Evolutionary conservation across 2,797 vertebrate species (phyloP), one percentile per base, ranked within the genome.

Genomic region (Morus bassanus): DNA sequence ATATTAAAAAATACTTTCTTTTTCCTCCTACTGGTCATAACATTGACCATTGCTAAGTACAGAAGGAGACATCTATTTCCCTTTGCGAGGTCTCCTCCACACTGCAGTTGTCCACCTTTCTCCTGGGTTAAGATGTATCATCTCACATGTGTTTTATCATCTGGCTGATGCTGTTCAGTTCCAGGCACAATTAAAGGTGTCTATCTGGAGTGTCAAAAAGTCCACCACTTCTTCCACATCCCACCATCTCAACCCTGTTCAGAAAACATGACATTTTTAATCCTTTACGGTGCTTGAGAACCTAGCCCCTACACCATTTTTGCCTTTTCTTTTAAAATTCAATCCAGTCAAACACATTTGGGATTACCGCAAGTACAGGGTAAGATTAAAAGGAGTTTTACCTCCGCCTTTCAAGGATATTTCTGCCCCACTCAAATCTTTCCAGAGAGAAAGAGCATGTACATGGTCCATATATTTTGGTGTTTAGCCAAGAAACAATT

Each of bases 161-260:
- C 50, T 17, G 16, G 14, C 21, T 56, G 50, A 50, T 5, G 5
- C 67, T n/a, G 15, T 27, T 83, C 18, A 31, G 10, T 7, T 64
- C 46, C 31, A 51, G 76, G 30, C 48, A 57, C 57, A 30, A 59
- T 23, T 63, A 37, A 60, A 56, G 24, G 19, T 10, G 25, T 24
- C 51, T 9, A 12, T 9, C 27, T 28, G 51, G 13, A 19, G 18
- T 53, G 11, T 13, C 59, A 17, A 61, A 43, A 56, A 78, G 18
- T 35, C 43, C 30, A 59, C 8, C n/a, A 17, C 15, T 76, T 51
- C 48, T 18, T 33, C 70, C 39, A 63, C 39, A 37, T 28, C 57
- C 9, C 56, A 61, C 31, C 48, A 25, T 5, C 19, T 19, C 17
- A 27, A n/a, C 28, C 0, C 0, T 2, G 6, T 28, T 67, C 1